Percentiles rank a stretch among this genome's conserved stretches.
Conservation (phyloP, 1,140 invertebrate genomes). For the Potamilus streckersoni region DNA sequence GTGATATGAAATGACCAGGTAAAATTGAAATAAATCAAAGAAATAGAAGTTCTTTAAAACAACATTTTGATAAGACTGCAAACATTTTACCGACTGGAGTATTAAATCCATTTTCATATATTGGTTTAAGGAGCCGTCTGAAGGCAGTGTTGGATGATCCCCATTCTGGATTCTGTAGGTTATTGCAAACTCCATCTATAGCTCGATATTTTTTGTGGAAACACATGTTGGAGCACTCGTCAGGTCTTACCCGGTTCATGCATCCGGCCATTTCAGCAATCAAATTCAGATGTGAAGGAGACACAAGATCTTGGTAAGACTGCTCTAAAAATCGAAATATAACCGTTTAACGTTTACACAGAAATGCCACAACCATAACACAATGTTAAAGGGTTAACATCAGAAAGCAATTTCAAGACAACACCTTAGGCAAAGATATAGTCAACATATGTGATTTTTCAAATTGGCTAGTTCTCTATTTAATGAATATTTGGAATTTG, state of each 20-base stretch:
- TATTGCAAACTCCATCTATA: slow-evolving; percentile 96
- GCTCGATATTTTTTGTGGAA: slow-evolving; percentile 90
- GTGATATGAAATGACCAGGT: too few relatives aligned
- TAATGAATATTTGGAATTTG: too few relatives aligned
- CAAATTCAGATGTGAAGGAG: slow-evolving; percentile 77
- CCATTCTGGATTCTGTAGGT: slow-evolving; percentile 90
- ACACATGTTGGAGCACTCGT: slow-evolving; percentile 84
- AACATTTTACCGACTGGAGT: slow-evolving; percentile 79
- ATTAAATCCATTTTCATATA: slow-evolving; percentile 98
- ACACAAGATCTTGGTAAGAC: slow-evolving; percentile 85
- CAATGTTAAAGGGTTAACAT: too few relatives aligned
- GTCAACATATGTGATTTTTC: too few relatives aligned
- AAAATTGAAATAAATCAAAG: too few relatives aligned
- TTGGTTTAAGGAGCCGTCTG: slow-evolving; percentile 82
- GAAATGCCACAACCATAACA: too few relatives aligned
- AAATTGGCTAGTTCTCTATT: too few relatives aligned
- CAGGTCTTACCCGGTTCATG: slow-evolving; percentile 67
- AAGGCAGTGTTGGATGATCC: slow-evolving; percentile 93
- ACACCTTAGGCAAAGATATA: too few relatives aligned
- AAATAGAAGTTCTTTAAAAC: too few relatives aligned
- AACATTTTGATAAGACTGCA: neutral
- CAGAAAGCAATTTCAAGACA: too few relatives aligned
- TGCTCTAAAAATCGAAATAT: slow-evolving; percentile 72
- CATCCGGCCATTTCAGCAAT: slow-evolving; percentile 83
- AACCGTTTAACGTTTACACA: too few relatives aligned